Evolutionary conservation across 1,140 invertebrate genomes (phyloP), one percentile per base, ranked within the genome.

Genomic region (Phymastichus coffea): DNA sequence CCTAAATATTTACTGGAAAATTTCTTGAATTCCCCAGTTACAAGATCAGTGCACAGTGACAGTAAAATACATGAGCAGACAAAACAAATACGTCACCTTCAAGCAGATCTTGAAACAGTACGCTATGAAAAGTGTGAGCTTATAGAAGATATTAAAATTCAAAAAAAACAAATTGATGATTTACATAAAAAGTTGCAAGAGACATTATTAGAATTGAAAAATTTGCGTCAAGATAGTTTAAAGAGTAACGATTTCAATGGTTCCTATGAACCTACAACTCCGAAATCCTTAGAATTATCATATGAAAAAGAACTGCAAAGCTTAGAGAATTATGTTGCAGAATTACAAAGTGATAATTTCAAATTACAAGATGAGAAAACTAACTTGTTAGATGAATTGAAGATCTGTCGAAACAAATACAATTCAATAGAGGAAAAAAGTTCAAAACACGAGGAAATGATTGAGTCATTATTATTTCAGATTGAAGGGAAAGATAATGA

Each of bases 41-140:
- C 70, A 3, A 44, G 61, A 20, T 74, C 74, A 20, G 67, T 69
- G 3, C 69, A 73, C 10, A 71, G 58, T 30, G 55, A 75, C 25
- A 70, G 67, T 35, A 65, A 74, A n/a, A 59, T 77, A 2, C 72
- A 65, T 26, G 71, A 78, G 23, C 68, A 68, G 26, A 65, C 66
- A 51, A 66, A 67, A 1, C 73, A 80, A 51, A 46, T 80, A 14
- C 66, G 71, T 46, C 48, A 59, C 2, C 59, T 79, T 2, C 67
- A 38, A 46, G 68, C 69, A 15, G 71, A 72, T 35, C 40, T 80
- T 17, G 72, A 77, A 58, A 69, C 71, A 0, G 70, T 77, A 43
- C 61, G 68, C 17, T 78, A 71, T 60, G 76, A 77, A 43, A 80
- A 78, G 57, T 55, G 63, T 4, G 75, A 79, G 56, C 54, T 80